Evolutionary conservation across 2,113 vertebrate species (phyloP), one percentile per base, ranked within the genome.

Genomic region (Antennarius striatus): DNA sequence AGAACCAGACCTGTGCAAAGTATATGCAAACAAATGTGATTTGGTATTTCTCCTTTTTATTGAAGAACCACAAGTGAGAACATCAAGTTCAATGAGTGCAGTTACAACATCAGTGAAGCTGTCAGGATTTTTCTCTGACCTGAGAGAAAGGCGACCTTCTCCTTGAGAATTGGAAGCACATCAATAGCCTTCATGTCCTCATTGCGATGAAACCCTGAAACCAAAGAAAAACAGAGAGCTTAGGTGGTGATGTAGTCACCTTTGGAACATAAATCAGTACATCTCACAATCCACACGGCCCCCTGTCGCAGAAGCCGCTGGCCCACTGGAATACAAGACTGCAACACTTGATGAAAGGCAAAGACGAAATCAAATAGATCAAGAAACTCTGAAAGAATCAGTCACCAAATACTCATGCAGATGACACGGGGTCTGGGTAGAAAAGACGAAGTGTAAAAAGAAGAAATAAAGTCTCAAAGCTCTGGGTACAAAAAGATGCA

Each of bases 181-280:
- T 99, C 97, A 81, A 98, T 95, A 69, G 97, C 97, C 90, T 98
- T 99, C 94, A 98, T 95, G 74, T 96, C 96, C 91, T 99, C 97
- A 89, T 98, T 98, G 93, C 95, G 96, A 85, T 96, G 96, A 90
- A 97, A 98, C 80, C 98, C 98, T 99, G 73, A 64, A 93, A 91
- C 16, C 32, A 89, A 17, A 88, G 16, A 77, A 22, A 60, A 39
- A 22, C 3, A 55, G 12, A 59, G 3, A 30, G 10, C 16, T 72
- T 16, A 71, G 54, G 32, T 7, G 32, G 32, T 36, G 32, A 36
- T 36, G 32, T 36, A 5, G 32, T 36, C 32, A 7, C 32, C 32
- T 7, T 36, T 36, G 32, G 12, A 36, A 53, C 8, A 22, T 4
- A 14, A 53, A 52, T 52, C 50, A 6, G 11, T 9, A 13, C 47